Conservation (phyloP, 92 coral and sea anemone species). For the Umimayanthus chanpuru region DNA sequence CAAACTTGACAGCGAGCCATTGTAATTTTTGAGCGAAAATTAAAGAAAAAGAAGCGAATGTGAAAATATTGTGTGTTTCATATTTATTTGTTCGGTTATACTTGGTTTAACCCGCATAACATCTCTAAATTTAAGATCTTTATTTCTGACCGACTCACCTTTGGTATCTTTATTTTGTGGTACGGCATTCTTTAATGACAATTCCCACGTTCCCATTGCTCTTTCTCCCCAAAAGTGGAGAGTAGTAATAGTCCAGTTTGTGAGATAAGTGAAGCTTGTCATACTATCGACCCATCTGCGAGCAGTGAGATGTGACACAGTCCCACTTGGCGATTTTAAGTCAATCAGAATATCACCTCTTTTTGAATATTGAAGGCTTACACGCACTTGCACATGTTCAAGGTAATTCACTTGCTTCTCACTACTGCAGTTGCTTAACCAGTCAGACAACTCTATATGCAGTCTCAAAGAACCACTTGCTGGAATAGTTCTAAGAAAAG, state of each 20-base stretch:
- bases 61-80: too few relatives aligned
- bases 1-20: too few relatives aligned
- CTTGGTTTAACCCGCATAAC: too few relatives aligned
- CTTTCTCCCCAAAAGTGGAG: conserved; percentile 58
- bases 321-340: conserved; percentile 51
- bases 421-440: neutral
- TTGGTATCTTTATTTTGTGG: neutral
- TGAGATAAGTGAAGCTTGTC: conserved; percentile 39
- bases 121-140: neutral
- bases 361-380: conserved; percentile 44
- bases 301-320: conserved; percentile 51
- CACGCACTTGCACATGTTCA: conserved; percentile 56
- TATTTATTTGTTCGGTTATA: too few relatives aligned
- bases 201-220: conserved; percentile 48
- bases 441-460: neutral
- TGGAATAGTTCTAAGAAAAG: neutral
- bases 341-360: conserved; percentile 50
- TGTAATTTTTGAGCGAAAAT: too few relatives aligned
- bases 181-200: conserved; percentile 34
- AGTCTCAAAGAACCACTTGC: neutral
- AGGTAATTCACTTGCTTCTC: conserved; percentile 41
- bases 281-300: conserved; percentile 30
- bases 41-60: too few relatives aligned
- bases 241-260: conserved; percentile 59
- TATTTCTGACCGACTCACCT: neutral